Evolutionary conservation across 2,888 invertebrate genomes (phyloP).

Genomic region (Calliphora vomitoria): DNA sequence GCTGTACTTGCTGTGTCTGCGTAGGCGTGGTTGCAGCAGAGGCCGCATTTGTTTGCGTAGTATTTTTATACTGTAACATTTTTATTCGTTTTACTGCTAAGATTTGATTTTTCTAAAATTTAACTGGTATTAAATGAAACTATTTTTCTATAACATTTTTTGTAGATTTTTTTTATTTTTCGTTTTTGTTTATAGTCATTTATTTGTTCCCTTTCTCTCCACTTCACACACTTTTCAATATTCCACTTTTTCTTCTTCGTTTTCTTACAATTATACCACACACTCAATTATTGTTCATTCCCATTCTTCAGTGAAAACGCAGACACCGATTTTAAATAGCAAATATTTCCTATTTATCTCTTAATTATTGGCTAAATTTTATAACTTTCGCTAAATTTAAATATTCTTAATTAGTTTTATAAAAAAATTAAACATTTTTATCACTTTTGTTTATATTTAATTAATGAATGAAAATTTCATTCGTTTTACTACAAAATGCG

Average conservation of each 20-base stretch:
- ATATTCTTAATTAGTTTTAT: constrained; percentile 29
- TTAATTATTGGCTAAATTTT: constrained; percentile 45
- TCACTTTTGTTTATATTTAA: constrained; percentile 56
- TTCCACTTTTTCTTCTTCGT: constrained; percentile 42
- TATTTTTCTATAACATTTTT: constrained; percentile 1
- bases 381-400: constrained; percentile 58
- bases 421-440: constrained; percentile 56
- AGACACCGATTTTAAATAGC: constrained; percentile 51
- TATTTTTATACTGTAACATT: constrained; percentile 81
- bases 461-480: constrained; percentile 67
- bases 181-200: constrained; percentile 64
- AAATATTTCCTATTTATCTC: constrained; percentile 36
- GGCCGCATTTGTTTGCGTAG: constrained; percentile 67
- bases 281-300: constrained; percentile 35
- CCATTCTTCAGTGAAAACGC: constrained; percentile 50
- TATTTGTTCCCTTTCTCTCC: constrained; percentile 37
- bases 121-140: not conserved
- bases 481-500: constrained; percentile 66
- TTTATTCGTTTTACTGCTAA: constrained; percentile 49
- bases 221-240: constrained; percentile 36
- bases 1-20: constrained; percentile 69
- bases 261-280: constrained; percentile 56
- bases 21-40: constrained; percentile 70
- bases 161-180: constrained; percentile 43
- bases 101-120: not conserved